Conservation (phyloP, 2,797 vertebrate genomes). For the Craterocephalus amniculus region DNA sequence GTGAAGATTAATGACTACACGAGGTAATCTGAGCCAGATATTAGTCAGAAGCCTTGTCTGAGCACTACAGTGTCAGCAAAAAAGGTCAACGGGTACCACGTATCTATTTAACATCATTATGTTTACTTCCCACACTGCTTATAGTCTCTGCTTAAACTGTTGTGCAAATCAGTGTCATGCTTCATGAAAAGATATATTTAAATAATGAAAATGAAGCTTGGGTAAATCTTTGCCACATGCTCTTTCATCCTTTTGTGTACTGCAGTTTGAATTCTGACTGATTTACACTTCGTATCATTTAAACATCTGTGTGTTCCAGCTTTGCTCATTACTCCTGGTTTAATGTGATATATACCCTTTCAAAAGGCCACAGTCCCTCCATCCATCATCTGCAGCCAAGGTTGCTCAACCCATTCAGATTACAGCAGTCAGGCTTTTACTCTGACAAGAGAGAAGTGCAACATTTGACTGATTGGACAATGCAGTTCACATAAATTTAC, state of each 20-base stretch:
- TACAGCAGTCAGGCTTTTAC: conserved; percentile 72
- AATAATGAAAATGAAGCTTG: conserved; percentile 25
- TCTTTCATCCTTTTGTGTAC: conserved; percentile 27
- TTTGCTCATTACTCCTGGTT: conserved; percentile 83
- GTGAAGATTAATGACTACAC: conserved; percentile 74
- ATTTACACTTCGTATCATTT: conserved; percentile 75
- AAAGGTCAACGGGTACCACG: conserved; percentile 60
- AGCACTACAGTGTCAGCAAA: conserved; percentile 68
- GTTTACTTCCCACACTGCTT: conserved; percentile 40
- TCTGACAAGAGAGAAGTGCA: conserved; percentile 47
- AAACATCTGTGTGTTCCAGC: conserved; percentile 79
- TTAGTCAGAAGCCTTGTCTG: conserved; percentile 72
- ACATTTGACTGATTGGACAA: conserved; percentile 54
- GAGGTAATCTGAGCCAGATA: conserved; percentile 61
- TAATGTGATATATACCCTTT: conserved; percentile 86
- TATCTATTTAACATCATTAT: conserved; percentile 67
- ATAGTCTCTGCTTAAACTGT: conserved; percentile 28
- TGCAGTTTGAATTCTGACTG: conserved; percentile 52
- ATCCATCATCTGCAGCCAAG: conserved; percentile 80
- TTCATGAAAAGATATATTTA: conserved; percentile 17
- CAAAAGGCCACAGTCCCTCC: conserved; percentile 80
- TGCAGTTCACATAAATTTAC: conserved; percentile 30
- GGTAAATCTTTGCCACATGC: conserved; percentile 9
- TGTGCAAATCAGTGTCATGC: conserved; percentile 8
- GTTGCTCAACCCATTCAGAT: conserved; percentile 77